Percentiles rank a stretch among this genome's conserved stretches.
Evolutionary conservation across 2,888 invertebrate genomes (phyloP).

Genomic region (Tholera decimalis): DNA sequence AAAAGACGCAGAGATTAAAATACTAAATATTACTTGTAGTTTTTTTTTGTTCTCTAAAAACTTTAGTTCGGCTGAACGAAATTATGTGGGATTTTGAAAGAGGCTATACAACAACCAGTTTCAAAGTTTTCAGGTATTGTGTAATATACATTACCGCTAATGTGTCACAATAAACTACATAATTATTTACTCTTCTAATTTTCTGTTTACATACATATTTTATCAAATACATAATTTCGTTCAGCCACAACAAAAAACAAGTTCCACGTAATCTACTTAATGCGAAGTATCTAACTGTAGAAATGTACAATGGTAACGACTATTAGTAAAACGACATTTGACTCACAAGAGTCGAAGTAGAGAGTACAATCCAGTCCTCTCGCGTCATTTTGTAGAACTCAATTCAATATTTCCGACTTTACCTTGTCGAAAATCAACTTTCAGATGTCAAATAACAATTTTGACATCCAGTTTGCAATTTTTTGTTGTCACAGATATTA

Average conservation of each 20-base stretch:
- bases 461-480: background rate
- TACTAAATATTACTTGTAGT: conserved; percentile 69
- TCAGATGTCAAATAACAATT: conserved; percentile 1
- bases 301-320: conserved; percentile 76
- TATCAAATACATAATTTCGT: conserved; percentile 49
- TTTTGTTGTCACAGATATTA: background rate
- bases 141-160: conserved; percentile 23
- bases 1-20: conserved; percentile 79
- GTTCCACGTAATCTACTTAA: conserved; percentile 73
- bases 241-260: conserved; percentile 64
- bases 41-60: conserved; percentile 65
- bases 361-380: conserved; percentile 49
- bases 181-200: background rate
- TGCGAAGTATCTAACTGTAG: conserved; percentile 80
- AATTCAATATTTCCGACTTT: conserved; percentile 9
- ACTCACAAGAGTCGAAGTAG: conserved; percentile 59
- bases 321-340: conserved; percentile 67
- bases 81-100: conserved; percentile 33
- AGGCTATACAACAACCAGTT: background rate
- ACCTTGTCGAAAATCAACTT: conserved; percentile 3
- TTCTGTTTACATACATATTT: background rate
- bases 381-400: conserved; percentile 51
- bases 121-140: conserved; percentile 33
- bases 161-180: conserved; percentile 25
- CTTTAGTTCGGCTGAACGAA: conserved; percentile 62